Percentiles rank a stretch among this genome's conserved stretches.
These are phyloP conservation scores for Melospiza melodia DNA, from an alignment of 2,113 vertebrate genomes.

Conservation along the genomic window DNA sequence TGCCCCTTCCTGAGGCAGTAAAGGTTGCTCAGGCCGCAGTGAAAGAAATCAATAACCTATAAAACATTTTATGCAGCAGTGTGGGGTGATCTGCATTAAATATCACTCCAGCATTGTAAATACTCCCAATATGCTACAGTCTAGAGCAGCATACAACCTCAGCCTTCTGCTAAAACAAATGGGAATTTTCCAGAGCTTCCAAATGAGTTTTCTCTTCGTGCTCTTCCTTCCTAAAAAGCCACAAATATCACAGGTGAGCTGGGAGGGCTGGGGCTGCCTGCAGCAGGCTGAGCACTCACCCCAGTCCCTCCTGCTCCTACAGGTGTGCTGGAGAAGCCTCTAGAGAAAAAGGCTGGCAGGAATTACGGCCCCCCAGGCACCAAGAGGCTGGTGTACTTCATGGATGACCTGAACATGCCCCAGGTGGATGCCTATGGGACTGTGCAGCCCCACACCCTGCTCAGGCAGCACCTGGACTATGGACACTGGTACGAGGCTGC, in stretches of 20 bases:
- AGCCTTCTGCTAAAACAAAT: not conserved
- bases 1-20: not conserved
- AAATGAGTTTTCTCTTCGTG: not conserved
- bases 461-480: slow-evolving; percentile 95
- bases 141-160: not conserved
- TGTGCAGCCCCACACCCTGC: slow-evolving; percentile 91
- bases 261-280: not conserved
- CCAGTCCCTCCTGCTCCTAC: not conserved
- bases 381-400: slow-evolving; percentile 90
- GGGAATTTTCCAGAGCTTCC: not conserved
- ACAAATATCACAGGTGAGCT: rapidly evolving
- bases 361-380: slow-evolving; percentile 88
- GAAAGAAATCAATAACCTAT: not conserved
- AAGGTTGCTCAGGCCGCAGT: not conserved
- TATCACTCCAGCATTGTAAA: not conserved
- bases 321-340: slow-evolving; percentile 91
- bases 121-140: not conserved
- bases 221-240: not conserved
- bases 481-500: slow-evolving; percentile 85
- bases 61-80: not conserved
- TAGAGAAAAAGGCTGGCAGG: slow-evolving; percentile 94
- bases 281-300: not conserved
- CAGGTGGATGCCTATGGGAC: slow-evolving; percentile 91
- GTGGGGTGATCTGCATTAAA: not conserved
- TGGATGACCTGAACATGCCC: slow-evolving; percentile 96